Evolutionary conservation across 2,888 invertebrate genomes (phyloP).

Genomic region (Hylaea fasciaria): DNA sequence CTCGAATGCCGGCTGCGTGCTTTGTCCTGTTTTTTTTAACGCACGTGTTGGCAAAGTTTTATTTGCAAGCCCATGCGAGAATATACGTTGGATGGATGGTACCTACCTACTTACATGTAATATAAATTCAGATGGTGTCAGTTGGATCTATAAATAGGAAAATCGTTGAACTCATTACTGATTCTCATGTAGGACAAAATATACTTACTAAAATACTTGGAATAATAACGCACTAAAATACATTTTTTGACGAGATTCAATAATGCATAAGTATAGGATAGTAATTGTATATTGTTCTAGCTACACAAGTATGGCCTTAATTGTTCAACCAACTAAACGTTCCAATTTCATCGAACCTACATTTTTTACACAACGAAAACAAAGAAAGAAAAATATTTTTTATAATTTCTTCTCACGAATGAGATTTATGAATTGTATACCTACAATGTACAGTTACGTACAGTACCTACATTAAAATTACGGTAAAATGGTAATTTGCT

Average conservation of each 20-base stretch:
- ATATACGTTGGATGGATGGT: slow-evolving; percentile 9
- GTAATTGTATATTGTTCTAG: not conserved
- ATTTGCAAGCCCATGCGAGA: slow-evolving; percentile 22
- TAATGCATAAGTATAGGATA: too few relatives aligned
- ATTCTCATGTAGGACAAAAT: slow-evolving; percentile 4
- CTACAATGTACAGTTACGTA: too few relatives aligned
- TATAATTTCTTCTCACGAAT: slow-evolving; percentile 10
- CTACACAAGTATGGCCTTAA: too few relatives aligned
- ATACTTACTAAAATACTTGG: not conserved
- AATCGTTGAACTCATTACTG: slow-evolving; percentile 17
- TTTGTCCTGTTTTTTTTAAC: slow-evolving; percentile 10
- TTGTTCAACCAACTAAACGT: too few relatives aligned
- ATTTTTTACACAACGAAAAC: not conserved
- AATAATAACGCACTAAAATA: too few relatives aligned
- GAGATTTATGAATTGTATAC: slow-evolving; percentile 13
- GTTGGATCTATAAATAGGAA: slow-evolving; percentile 25
- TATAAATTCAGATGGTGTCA: slow-evolving; percentile 19
- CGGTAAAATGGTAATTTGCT: slow-evolving; percentile 24
- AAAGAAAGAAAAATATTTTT: not conserved
- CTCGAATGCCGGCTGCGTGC: not conserved
- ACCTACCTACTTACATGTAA: too few relatives aligned
- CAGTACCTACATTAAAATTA: too few relatives aligned
- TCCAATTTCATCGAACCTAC: not conserved
- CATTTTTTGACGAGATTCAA: too few relatives aligned
- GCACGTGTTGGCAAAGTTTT: slow-evolving; percentile 18